phyloP scores from a whole-genome alignment of 1,140 invertebrate genomes.

The Danaus plexippus region DNA sequence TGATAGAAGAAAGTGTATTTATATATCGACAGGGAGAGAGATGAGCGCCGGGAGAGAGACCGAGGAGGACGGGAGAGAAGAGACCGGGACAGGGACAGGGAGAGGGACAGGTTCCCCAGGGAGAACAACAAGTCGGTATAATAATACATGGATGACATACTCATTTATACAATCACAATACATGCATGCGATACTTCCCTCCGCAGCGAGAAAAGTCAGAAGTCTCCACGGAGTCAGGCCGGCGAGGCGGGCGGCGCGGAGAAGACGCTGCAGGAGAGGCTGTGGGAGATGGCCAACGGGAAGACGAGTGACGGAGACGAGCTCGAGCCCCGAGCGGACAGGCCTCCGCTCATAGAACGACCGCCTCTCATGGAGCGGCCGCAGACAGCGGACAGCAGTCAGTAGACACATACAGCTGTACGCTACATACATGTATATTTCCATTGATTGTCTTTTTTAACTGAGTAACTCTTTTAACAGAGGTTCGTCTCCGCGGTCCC shows the following conservation, averaged over 20 bases:
- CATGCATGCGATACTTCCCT: not conserved
- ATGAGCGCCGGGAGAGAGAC: conserved; percentile 13
- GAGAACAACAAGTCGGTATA: conserved; percentile 22
- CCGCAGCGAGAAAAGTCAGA: conserved; percentile 41
- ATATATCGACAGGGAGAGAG: too few relatives aligned
- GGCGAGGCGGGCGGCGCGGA: conserved; percentile 22
- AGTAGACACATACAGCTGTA: too few relatives aligned
- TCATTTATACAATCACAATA: too few relatives aligned
- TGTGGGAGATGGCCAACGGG: conserved; percentile 71
- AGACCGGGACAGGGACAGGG: conserved; percentile 34
- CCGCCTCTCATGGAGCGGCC: conserved; percentile 12
- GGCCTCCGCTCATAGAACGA: conserved; percentile 10
- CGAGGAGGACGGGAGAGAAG: conserved; percentile 5
- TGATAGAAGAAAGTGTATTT: too few relatives aligned
- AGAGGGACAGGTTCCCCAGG: conserved; percentile 32
- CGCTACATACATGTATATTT: too few relatives aligned
- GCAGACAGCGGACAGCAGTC: conserved; percentile 1
- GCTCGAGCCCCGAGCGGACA: not conserved
- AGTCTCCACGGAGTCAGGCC: conserved; percentile 38
- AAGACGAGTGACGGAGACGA: conserved; percentile 27
- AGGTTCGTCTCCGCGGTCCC: not conserved
- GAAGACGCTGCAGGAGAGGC: conserved; percentile 58
- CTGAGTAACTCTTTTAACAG: too few relatives aligned
- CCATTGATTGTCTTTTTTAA: too few relatives aligned
- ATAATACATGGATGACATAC: not conserved